A percentile compares a stretch with the other conserved stretches of the same genome.
Evolutionary conservation across 2,113 vertebrate genomes (phyloP).

Genomic region (Emydura subglobosa): DNA sequence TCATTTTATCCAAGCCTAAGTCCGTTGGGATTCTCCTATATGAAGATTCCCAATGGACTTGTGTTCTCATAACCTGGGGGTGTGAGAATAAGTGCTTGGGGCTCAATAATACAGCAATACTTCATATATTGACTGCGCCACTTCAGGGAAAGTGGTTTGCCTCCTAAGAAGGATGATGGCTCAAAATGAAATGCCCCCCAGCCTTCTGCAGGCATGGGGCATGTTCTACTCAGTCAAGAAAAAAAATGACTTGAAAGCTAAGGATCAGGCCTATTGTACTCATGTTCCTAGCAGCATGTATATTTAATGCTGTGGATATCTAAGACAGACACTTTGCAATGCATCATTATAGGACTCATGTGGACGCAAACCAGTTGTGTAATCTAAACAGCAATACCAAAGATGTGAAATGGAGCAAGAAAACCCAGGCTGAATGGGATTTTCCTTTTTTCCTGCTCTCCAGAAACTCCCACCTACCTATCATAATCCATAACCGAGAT

Average conservation of each 20-base stretch:
- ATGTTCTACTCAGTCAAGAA: not conserved
- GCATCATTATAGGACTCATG: not conserved
- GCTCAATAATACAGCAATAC: not conserved
- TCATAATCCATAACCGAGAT: constrained; percentile 99
- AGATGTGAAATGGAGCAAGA: not conserved
- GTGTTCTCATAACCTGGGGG: not conserved
- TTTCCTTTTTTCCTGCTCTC: not conserved
- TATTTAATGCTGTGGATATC: no score
- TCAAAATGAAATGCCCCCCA: not conserved
- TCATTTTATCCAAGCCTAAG: not conserved
- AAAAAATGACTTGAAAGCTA: not conserved
- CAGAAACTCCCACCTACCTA: constrained; percentile 81
- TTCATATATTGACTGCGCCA: not conserved
- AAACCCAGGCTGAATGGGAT: not conserved
- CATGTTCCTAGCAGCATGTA: not conserved
- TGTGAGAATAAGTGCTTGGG: not conserved
- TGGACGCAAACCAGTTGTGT: not conserved
- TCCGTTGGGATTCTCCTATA: not conserved
- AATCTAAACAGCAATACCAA: rapidly evolving
- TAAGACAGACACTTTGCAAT: not conserved
- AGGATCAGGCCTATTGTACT: not conserved
- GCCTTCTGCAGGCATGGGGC: not conserved
- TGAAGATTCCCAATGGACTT: rapidly evolving
- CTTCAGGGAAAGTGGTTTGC: not conserved
- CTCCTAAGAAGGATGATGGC: not conserved